Evolutionary conservation across 2,113 vertebrate species (phyloP).

Genomic region (Periophthalmodon schlosseri): DNA sequence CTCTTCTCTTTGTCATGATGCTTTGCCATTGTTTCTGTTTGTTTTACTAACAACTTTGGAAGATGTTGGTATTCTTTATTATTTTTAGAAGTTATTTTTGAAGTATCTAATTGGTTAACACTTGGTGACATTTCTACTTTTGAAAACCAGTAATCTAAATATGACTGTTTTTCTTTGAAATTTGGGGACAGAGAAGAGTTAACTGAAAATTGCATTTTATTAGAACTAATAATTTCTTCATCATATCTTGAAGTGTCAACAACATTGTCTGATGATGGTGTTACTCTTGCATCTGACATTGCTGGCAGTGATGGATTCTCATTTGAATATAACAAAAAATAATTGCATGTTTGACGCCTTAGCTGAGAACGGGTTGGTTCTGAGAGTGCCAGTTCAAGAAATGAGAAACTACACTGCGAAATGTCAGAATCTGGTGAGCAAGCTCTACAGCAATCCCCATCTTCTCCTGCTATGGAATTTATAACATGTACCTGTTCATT

Average conservation of each 20-base stretch:
- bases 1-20: background rate
- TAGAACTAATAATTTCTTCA: background rate
- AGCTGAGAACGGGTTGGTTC: constrained; percentile 54
- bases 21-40: background rate
- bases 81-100: background rate
- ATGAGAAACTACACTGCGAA: constrained; percentile 71
- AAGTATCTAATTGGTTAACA: background rate
- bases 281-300: background rate
- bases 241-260: background rate
- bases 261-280: background rate
- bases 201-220: background rate
- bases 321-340: constrained; percentile 62
- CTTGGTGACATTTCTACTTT: constrained; percentile 4
- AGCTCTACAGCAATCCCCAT: constrained; percentile 30
- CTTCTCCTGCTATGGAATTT: background rate
- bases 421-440: constrained; percentile 60
- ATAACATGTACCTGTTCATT: background rate
- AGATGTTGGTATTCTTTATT: background rate
- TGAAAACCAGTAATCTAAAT: constrained; percentile 53
- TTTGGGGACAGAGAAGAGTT: background rate
- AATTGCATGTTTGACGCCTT: constrained; percentile 63
- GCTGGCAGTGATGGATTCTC: background rate
- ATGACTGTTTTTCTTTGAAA: background rate
- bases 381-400: constrained; percentile 67
- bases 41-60: rapidly evolving